These are phyloP conservation scores for Leucophenga maculata DNA, from an alignment of 2,888 invertebrate species.

Conservation along the genomic window DNA sequence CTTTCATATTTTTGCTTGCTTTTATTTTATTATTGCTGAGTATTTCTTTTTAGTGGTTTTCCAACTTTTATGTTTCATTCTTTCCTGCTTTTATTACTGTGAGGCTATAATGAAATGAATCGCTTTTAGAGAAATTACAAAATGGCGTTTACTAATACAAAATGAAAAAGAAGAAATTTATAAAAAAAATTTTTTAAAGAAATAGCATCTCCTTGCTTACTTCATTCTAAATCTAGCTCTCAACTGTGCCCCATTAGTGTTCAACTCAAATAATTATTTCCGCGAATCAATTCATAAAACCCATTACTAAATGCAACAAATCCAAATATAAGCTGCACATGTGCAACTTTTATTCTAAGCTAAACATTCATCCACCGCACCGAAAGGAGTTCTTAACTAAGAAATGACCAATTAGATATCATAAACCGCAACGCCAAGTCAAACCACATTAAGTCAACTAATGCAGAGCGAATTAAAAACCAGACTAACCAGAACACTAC, in stretches of 20 bases:
- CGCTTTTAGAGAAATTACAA: conserved; percentile 68
- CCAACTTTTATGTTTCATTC: conserved; percentile 19
- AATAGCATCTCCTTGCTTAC: no score
- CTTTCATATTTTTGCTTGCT: conserved; percentile 20
- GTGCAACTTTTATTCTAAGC: not conserved
- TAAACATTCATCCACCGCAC: not conserved
- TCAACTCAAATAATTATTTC: conserved; percentile 43
- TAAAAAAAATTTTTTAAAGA: no score
- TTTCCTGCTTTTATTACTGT: conserved; percentile 14
- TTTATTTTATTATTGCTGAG: conserved; percentile 43
- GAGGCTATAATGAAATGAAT: conserved; percentile 65
- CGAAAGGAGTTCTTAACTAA: conserved; percentile 8
- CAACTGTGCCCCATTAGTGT: not conserved
- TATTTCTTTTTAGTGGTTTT: conserved; percentile 25
- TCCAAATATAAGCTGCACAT: conserved; percentile 46
- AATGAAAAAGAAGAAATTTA: no score
- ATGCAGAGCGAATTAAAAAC: not conserved
- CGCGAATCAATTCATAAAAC: conserved; percentile 61
- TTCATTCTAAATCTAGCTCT: no score
- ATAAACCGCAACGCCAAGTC: conserved; percentile 42
- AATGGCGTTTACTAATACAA: conserved; percentile 42
- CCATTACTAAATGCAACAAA: conserved; percentile 28
- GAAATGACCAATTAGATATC: conserved; percentile 57
- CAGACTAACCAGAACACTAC: not conserved
- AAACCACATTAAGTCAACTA: conserved; percentile 18